Percentiles rank a stretch among this genome's conserved stretches.
Evolutionary conservation across 2,113 vertebrate genomes (phyloP).

Genomic region (Oncorhynchus keta): DNA sequence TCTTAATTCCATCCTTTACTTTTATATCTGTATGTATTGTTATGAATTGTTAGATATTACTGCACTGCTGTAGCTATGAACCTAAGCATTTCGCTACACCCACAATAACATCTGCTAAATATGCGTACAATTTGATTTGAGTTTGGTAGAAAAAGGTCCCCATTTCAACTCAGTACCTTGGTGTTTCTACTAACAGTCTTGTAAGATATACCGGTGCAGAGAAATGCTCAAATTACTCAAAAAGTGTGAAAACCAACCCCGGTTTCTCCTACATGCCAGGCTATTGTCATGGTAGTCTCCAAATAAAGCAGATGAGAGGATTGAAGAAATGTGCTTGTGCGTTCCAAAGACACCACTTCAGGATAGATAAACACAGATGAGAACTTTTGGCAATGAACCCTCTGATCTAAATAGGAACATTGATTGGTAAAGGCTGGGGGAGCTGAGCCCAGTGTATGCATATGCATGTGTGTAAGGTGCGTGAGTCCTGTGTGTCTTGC

Average conservation of each 20-base stretch:
- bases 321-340: conserved; percentile 1
- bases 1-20: no score
- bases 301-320: conserved; percentile 1
- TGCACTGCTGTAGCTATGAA: no score
- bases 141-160: no score
- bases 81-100: no score
- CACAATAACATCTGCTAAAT: no score
- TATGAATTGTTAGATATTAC: no score
- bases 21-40: no score
- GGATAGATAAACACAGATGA: conserved; percentile 37
- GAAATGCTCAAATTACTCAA: not conserved
- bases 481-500: not conserved
- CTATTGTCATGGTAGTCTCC: not conserved
- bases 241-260: not conserved
- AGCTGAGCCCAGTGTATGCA: conserved; percentile 23
- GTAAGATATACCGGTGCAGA: no score
- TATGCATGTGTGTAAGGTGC: conserved; percentile 27
- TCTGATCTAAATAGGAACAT: conserved; percentile 25
- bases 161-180: no score
- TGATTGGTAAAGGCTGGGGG: conserved; percentile 11
- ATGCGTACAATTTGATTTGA: no score
- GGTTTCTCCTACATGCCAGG: not conserved
- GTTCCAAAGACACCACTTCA: conserved; percentile 27
- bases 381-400: conserved; percentile 23
- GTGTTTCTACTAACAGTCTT: no score